phyloP scores from a whole-genome alignment of 2,797 vertebrate genomes.

The Sebastolobus altivelis region DNA sequence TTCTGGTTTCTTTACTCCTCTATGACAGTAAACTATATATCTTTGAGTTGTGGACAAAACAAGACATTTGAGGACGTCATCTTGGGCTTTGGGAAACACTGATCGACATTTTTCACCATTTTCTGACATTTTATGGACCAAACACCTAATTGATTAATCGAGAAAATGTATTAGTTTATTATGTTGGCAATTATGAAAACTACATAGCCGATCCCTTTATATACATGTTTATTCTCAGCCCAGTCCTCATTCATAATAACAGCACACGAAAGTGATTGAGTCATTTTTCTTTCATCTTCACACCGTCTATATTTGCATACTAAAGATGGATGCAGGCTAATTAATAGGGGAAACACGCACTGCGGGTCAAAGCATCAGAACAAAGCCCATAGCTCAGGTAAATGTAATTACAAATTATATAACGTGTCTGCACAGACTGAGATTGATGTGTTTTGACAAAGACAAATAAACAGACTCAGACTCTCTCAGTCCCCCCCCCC shows the following conservation, averaged over 20 bases:
- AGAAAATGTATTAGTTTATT: neutral
- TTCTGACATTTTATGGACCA: too few species aligned
- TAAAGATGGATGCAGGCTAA: conserved; percentile 48
- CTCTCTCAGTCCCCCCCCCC: neutral
- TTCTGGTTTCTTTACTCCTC: too few species aligned
- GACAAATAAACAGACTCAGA: conserved; percentile 61
- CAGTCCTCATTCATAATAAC: neutral
- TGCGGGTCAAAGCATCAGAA: conserved; percentile 47
- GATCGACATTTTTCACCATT: too few species aligned
- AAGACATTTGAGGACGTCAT: too few species aligned
- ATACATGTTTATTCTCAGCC: neutral
- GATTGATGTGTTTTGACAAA: conserved; percentile 67
- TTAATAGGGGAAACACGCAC: conserved; percentile 46
- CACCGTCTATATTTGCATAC: conserved; percentile 51
- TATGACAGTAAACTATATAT: too few species aligned
- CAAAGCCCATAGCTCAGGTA: conserved; percentile 64
- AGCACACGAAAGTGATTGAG: neutral
- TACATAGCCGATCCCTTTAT: neutral
- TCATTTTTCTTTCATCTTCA: neutral
- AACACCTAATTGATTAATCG: too few species aligned
- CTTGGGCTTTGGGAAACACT: too few species aligned
- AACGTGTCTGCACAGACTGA: conserved; percentile 45
- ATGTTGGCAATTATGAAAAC: neutral
- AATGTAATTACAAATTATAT: conserved; percentile 71
- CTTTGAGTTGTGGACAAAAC: too few species aligned